phyloP scores from a whole-genome alignment of 2,797 vertebrate species.

The Acanthurus leucopareius region DNA sequence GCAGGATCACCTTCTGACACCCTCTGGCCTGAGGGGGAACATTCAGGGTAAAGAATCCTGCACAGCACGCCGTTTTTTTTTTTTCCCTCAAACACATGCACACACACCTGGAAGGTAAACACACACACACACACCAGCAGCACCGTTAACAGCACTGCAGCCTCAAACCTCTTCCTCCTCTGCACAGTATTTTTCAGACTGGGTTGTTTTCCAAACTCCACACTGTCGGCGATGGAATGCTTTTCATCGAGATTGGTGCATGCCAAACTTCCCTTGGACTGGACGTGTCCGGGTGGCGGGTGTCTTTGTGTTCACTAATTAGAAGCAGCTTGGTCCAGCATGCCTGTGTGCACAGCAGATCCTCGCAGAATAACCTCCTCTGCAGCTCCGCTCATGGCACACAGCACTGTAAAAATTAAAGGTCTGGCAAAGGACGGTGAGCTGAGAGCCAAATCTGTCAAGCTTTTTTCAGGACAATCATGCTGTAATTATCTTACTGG shows the following conservation, averaged over 20 bases:
- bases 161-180: conserved; percentile 30
- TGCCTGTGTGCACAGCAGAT: conserved; percentile 51
- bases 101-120: conserved; percentile 31
- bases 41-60: conserved; percentile 1
- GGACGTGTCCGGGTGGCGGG: conserved; percentile 51
- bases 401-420: conserved; percentile 40
- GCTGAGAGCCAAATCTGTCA: conserved; percentile 31
- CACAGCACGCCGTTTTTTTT: neutral
- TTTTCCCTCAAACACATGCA: conserved; percentile 4
- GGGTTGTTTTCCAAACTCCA: conserved; percentile 38
- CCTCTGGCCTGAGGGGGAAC: conserved; percentile 14
- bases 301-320: conserved; percentile 76
- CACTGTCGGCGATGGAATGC: conserved; percentile 59
- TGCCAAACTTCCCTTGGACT: conserved; percentile 60
- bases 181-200: conserved; percentile 33
- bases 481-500: conserved; percentile 24
- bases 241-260: conserved; percentile 53
- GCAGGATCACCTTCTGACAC: conserved; percentile 17
- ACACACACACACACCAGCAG: conserved; percentile 16
- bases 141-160: neutral
- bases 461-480: conserved; percentile 36
- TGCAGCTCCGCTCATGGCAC: conserved; percentile 28
- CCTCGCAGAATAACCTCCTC: conserved; percentile 43
- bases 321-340: conserved; percentile 66
- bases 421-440: conserved; percentile 23